A percentile compares a stretch with the other conserved stretches of the same genome.
These are phyloP conservation scores for Seriola rivoliana DNA, from an alignment of 2,113 vertebrate species.

Conservation along the genomic window DNA sequence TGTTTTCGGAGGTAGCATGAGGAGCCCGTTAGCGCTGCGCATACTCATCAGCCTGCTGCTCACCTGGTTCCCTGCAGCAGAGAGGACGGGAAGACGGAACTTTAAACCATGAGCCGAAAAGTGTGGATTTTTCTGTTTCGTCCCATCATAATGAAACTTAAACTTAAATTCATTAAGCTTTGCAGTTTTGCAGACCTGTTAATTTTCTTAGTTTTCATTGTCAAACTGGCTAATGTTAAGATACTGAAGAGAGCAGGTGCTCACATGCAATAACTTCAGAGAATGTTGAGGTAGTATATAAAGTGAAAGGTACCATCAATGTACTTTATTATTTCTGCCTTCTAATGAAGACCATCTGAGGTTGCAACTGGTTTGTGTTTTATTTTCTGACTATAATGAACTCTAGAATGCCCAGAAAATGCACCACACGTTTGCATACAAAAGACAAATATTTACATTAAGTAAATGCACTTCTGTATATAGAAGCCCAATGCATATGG, in stretches of 20 bases:
- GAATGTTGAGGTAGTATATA: too few species aligned
- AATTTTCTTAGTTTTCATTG: not conserved
- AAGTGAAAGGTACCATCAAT: not conserved
- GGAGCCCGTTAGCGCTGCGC: constrained; percentile 98
- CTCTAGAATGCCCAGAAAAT: not conserved
- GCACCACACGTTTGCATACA: not conserved
- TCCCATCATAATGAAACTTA: not conserved
- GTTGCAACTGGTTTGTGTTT: not conserved
- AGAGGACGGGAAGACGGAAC: not conserved
- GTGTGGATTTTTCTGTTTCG: not conserved
- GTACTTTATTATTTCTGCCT: not conserved
- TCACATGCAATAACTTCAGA: too few species aligned
- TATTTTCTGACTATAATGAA: not conserved
- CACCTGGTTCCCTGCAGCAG: constrained; percentile 95
- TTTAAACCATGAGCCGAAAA: not conserved
- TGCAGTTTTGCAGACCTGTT: not conserved
- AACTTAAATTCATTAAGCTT: not conserved
- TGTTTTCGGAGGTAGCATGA: constrained; percentile 99
- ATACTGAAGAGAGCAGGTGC: too few species aligned
- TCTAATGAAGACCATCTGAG: not conserved
- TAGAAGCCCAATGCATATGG: not conserved
- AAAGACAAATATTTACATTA: not conserved
- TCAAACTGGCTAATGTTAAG: not conserved
- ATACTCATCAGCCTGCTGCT: constrained; percentile 99
- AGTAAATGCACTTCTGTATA: not conserved